Percentiles rank a stretch among this genome's conserved stretches.
phyloP scores from a whole-genome alignment of 2,797 vertebrate species.

The Chloroceryle amazona region DNA sequence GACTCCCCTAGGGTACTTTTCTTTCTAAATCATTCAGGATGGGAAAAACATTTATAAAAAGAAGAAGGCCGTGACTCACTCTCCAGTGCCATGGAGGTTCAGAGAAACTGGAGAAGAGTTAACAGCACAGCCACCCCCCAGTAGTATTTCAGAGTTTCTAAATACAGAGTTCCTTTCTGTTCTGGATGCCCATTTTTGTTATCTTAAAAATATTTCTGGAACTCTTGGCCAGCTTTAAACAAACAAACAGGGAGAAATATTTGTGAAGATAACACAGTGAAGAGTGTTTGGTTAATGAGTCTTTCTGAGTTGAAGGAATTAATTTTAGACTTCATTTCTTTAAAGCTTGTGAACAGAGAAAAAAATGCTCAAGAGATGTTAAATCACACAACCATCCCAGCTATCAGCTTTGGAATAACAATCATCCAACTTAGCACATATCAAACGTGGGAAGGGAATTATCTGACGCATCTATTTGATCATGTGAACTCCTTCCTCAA shows the following conservation, averaged over 20 bases:
- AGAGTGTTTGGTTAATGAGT: slow-evolving; percentile 18
- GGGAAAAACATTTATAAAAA: slow-evolving; percentile 1
- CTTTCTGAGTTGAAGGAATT: slow-evolving; percentile 21
- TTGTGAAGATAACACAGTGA: slow-evolving; percentile 25
- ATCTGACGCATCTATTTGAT: slow-evolving; percentile 56
- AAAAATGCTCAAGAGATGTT: neutral
- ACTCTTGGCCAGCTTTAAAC: slow-evolving; percentile 53
- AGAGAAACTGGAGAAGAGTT: slow-evolving; percentile 28
- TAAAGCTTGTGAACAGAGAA: slow-evolving; percentile 23
- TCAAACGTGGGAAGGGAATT: slow-evolving; percentile 65
- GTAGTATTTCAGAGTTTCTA: slow-evolving; percentile 33
- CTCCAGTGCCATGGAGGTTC: neutral
- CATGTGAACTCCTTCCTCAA: slow-evolving; percentile 60
- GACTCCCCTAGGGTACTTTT: neutral
- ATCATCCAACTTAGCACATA: slow-evolving; percentile 39
- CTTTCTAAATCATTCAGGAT: neutral
- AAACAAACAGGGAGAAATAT: slow-evolving; percentile 65
- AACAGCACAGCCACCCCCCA: neutral
- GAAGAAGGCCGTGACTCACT: slow-evolving; percentile 29
- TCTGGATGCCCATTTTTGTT: slow-evolving; percentile 54
- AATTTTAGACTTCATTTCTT: neutral
- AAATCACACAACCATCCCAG: slow-evolving; percentile 34
- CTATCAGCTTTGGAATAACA: slow-evolving; percentile 39
- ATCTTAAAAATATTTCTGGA: slow-evolving; percentile 72
- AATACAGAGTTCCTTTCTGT: slow-evolving; percentile 48